phyloP scores from a whole-genome alignment of 2,888 invertebrate species.

The Himalopsyche tibetana region DNA sequence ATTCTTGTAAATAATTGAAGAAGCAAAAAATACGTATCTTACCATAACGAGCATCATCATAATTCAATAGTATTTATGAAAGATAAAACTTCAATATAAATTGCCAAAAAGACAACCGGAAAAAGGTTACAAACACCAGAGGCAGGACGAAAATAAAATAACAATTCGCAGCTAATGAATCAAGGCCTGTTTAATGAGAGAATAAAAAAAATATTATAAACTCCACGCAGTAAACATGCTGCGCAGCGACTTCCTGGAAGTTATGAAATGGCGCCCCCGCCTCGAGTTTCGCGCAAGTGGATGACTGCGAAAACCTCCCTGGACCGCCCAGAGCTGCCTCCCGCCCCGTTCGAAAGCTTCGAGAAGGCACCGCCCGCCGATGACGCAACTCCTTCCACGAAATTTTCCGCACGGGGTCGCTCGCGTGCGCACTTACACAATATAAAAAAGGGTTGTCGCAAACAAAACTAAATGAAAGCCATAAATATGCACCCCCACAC shows the following conservation, averaged over 20 bases:
- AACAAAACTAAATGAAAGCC: neutral
- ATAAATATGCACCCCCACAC: no score
- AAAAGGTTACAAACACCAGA: neutral
- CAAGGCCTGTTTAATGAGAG: neutral
- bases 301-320: neutral
- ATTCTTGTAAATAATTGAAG: no score
- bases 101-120: no score
- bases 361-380: neutral
- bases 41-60: no score
- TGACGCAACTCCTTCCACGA: constrained; percentile 36
- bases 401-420: constrained; percentile 1
- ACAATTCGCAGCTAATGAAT: constrained; percentile 23
- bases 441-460: neutral
- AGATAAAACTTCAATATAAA: no score
- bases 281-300: neutral
- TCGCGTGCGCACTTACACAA: constrained; percentile 5
- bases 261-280: neutral
- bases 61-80: no score
- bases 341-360: neutral
- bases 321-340: neutral
- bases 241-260: constrained; percentile 12
- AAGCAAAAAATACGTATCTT: no score
- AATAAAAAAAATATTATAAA: neutral
- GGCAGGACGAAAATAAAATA: neutral
- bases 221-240: constrained; percentile 28